Conservation (phyloP, 2,113 vertebrate genomes). For the Zosterops lateralis region DNA sequence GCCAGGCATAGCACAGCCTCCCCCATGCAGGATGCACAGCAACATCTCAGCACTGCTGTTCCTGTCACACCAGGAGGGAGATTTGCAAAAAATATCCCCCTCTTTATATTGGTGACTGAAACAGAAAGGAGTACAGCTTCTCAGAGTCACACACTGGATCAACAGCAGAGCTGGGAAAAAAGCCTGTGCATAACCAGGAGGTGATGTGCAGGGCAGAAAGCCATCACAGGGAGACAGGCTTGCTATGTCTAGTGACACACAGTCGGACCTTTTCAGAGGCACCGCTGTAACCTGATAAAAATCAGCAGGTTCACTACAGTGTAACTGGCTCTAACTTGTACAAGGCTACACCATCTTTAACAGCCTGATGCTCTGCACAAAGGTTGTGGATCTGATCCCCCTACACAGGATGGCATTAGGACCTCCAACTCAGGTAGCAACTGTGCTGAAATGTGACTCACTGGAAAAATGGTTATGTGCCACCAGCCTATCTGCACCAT, state of each 20-base stretch:
- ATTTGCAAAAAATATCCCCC: not conserved
- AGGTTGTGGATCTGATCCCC: not conserved
- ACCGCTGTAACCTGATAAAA: not conserved
- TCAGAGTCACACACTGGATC: not conserved
- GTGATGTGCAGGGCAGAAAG: not conserved
- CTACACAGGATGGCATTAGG: too few species aligned
- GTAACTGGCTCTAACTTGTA: not conserved
- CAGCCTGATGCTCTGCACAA: accelerated
- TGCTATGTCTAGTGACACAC: not conserved
- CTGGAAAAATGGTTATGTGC: not conserved
- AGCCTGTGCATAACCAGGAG: not conserved
- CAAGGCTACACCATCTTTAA: accelerated
- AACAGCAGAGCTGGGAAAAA: not conserved
- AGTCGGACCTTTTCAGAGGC: not conserved
- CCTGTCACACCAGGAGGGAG: not conserved
- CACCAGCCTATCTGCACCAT: not conserved
- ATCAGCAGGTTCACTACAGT: not conserved
- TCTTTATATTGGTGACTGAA: not conserved
- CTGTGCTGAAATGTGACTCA: not conserved
- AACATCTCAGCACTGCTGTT: accelerated
- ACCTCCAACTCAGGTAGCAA: not conserved
- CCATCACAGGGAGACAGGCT: not conserved
- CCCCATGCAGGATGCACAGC: not conserved
- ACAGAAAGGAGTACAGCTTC: not conserved
- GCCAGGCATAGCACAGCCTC: accelerated